Base-by-base conservation (phyloP, 2,113 vertebrate species). In the Apistogramma diplotaenia region DNA sequence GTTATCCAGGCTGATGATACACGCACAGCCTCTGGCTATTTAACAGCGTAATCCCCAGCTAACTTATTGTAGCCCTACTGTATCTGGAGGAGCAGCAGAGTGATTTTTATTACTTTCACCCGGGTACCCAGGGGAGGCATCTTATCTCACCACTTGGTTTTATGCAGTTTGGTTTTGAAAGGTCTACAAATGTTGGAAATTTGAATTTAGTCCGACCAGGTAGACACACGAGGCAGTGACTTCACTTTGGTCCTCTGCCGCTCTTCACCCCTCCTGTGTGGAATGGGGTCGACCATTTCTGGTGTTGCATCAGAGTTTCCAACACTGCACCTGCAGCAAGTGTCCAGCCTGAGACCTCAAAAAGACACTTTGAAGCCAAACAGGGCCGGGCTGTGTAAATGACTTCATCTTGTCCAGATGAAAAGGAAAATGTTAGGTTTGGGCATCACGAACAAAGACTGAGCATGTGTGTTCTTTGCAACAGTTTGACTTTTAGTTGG, bases 301-400 rank as follows among this genome's bases (percentile, higher is more conserved):
- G 88, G 60, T 88, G 85, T 93, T 93, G 92, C 90, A 89, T 93
- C 91, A 90, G 76, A 87, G 88, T 88, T 90, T 92, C 86, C 81
- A 89, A 79, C 79, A 65, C 71, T 78, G 53, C 87, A 91, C 90
- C 90, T 92, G 83, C 88, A 91, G 92, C 91, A 37, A 83, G 75
- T 71, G 88, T 85, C 86, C 90, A 37, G 85, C 71, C 54, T 8
- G 33, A 84, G 56, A 82, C 76, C 85, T 87, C 78, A 87, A 65
- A 84, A 76, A 57, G 85, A 88, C 81, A 71, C 92, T 92, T 92
- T 94, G 90, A 92, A 93, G 91, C 83, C 15, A 13, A 86, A 76
- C 76, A 6, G 57, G 74, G 77, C 67, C 19, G 1, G 67, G 73
- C 71, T 31, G 51, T 89, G 84, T 85, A 72, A 89, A 85, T 79